Evolutionary conservation across 2,113 vertebrate genomes (phyloP), one percentile per base, ranked within the genome.

Genomic region (Gymnarchus niloticus): DNA sequence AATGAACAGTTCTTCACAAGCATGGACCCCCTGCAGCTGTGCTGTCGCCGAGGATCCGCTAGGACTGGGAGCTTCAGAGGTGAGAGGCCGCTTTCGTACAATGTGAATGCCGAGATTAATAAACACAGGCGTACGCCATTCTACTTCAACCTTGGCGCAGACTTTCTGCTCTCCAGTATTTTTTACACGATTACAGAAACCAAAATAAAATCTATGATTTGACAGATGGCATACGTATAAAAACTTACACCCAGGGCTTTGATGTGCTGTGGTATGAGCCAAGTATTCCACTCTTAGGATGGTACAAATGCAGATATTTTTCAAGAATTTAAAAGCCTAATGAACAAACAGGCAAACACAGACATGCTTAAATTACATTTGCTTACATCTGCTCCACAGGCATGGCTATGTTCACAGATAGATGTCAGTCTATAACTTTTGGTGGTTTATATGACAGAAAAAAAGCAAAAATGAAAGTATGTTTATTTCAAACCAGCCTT

Each of bases 161-260:
- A 69, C 65, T 69, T 69, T 37, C 19, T 33, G 12, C 33, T 41
- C 14, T 14, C 33, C 28, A 33, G 65, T 41, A 69, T 69, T 69
- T n/a, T 69, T 41, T 69, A 69, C 28, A 69, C 33, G 28, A 37
- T 69, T 41, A 14, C 65, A 69, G 65, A 69, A 69, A 69, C 28
- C 33, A 41, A 69, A 33, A 37, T 69, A 69, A 69, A 69, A 33
- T 69, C 65, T 69, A 69, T 69, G 41, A 69, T 69, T 41, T 69
- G 65, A 69, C 65, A 69, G 65, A 69, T 69, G 65, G 65, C 65
- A 69, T 37, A 69, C 28, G 33, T 69, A 69, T 69, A 69, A 69
- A 69, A 69, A 69, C 41, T 69, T 69, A 69, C 65, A 69, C 65
- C 65, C 33, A 17, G 14, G 65, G 65, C 65, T 69, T 69, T 69